A percentile compares a stretch with the other conserved stretches of the same genome.
Evolutionary conservation across 2,113 vertebrate genomes (phyloP).

Genomic region (Butorides virescens): DNA sequence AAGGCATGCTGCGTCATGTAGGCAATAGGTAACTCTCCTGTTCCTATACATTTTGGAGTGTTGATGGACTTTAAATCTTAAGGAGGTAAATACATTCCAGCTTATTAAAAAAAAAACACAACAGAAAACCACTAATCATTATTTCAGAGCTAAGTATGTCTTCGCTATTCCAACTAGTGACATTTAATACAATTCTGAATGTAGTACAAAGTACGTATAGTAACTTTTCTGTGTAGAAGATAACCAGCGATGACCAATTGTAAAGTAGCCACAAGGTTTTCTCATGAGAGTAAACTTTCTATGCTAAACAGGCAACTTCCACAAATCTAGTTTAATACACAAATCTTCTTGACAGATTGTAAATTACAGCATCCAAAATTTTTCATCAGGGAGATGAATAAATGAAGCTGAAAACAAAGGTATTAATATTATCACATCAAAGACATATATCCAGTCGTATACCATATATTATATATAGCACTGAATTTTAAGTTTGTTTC

Average conservation of each 20-base stretch:
- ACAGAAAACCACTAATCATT: background rate
- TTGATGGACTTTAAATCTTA: background rate
- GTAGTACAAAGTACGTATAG: background rate
- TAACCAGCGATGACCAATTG: background rate
- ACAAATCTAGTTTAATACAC: background rate
- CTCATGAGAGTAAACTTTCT: background rate
- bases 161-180: accelerated
- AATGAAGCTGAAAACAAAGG: constrained; percentile 4
- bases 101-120: background rate
- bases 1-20: background rate
- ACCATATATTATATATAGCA: background rate
- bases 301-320: background rate
- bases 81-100: background rate
- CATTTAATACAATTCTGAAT: background rate
- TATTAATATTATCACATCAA: constrained; percentile 33
- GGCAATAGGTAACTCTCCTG: background rate
- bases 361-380: constrained; percentile 15
- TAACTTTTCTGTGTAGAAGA: background rate
- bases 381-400: background rate
- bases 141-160: background rate
- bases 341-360: background rate
- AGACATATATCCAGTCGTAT: background rate
- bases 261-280: background rate
- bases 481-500: background rate
- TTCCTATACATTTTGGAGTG: background rate